Evolutionary conservation across 2,113 vertebrate genomes (phyloP).

Genomic region (Dipodomys spectabilis): DNA sequence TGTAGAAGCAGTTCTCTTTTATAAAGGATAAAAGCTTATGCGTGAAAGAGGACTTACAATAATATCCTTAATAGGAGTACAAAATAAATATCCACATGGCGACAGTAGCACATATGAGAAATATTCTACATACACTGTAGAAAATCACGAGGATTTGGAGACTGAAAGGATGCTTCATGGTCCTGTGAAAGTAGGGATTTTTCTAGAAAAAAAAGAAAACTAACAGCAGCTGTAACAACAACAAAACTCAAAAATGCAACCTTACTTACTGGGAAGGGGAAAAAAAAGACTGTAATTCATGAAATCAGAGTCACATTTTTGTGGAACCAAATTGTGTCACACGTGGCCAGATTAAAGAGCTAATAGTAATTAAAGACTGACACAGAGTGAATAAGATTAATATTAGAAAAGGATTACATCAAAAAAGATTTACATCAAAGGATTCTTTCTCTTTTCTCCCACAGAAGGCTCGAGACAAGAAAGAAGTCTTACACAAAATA

Average conservation of each 20-base stretch:
- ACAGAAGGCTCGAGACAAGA: conserved; percentile 48
- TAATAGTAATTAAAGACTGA: conserved; percentile 79
- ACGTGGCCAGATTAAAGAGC: conserved; percentile 76
- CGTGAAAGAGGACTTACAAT: neutral
- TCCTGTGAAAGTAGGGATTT: neutral
- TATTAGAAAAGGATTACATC: conserved; percentile 81
- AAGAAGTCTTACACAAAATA: conserved; percentile 74
- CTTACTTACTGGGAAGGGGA: neutral
- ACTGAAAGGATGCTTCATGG: neutral
- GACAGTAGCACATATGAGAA: neutral
- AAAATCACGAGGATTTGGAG: neutral
- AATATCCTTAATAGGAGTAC: neutral
- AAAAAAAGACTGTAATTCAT: neutral
- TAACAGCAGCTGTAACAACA: too few species aligned
- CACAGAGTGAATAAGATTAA: conserved; percentile 79
- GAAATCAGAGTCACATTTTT: conserved; percentile 49
- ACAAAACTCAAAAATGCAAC: neutral
- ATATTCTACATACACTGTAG: neutral
- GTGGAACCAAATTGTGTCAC: conserved; percentile 49
- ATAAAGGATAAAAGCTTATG: conserved; percentile 5
- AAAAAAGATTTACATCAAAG: conserved; percentile 81
- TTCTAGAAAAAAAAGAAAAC: too few species aligned
- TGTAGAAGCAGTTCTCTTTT: neutral
- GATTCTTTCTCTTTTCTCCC: conserved; percentile 74
- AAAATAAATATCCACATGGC: neutral